These are phyloP conservation scores for Hyla sarda DNA, from an alignment of 2,113 vertebrate species.

Conservation along the genomic window DNA sequence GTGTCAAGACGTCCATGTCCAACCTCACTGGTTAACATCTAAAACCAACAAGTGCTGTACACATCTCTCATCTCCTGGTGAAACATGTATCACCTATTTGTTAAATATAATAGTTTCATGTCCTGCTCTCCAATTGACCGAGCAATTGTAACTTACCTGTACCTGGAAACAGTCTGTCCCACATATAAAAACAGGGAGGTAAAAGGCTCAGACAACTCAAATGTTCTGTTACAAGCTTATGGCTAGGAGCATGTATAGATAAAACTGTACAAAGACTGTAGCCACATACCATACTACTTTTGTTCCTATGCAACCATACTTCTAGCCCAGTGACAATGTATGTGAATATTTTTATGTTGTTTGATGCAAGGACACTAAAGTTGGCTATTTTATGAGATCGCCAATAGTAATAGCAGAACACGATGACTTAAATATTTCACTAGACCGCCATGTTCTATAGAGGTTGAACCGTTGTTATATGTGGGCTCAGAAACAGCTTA, in stretches of 20 bases:
- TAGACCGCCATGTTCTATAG: too few species aligned
- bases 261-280: too few species aligned
- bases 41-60: slow-evolving; percentile 18
- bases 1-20: slow-evolving; percentile 14
- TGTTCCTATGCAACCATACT: too few species aligned
- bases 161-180: too few species aligned
- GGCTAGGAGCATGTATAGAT: not conserved
- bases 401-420: too few species aligned
- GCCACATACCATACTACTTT: too few species aligned
- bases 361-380: too few species aligned
- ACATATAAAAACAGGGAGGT: not conserved
- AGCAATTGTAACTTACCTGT: not conserved
- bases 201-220: not conserved
- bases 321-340: too few species aligned
- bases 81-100: slow-evolving; percentile 40
- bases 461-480: too few species aligned
- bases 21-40: slow-evolving; percentile 32
- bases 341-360: not conserved
- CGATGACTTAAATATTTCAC: too few species aligned
- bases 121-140: not conserved
- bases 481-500: too few species aligned
- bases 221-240: not conserved
- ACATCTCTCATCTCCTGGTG: slow-evolving; percentile 33
- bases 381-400: too few species aligned
- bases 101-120: not conserved